Evolutionary conservation across 2,888 invertebrate species (phyloP), one percentile per base, ranked within the genome.

Genomic region (Luffia ferchaultella): DNA sequence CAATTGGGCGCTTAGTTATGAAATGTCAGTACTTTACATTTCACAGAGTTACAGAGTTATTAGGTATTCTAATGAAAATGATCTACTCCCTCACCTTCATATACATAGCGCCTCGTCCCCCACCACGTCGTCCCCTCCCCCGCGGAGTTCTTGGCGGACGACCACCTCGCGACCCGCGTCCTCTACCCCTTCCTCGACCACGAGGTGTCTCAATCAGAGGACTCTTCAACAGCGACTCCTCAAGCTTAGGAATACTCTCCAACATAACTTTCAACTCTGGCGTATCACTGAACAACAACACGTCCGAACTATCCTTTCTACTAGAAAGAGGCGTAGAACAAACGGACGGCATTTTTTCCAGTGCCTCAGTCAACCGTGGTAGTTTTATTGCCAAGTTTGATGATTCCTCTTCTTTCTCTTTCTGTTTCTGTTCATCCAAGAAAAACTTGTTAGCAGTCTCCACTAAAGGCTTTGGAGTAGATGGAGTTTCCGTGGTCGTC

Each of bases 341-440:
- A 2, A 64, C 58, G 2, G 68, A 67, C 1, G 75, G 73, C 63
- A 76, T 73, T 48, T 80, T 77, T 54, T 82, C 79, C 2, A 82
- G 62, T 1, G 79, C 80, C 54, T 82, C 83, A 1, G 82, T 82
- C 76, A 82, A 75, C 0, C 82, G 66, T n/a, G 82, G 82, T 46
- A 79, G 63, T 55, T 82, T 82, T 51, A 80, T 72, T 20, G 82
- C 64, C n/a, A 79, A 76, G 55, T 79, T 78, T 1, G 74, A 82
- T 1, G 80, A 79, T 59, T 83, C 83, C 18, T 78, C 70, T 17
- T 51, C 48, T 1, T 64, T 65, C 46, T 63, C 63, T 5, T 58
- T 57, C 19, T 48, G 1, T n/a, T 62, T 64, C 12, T 53, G 54
- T n/a, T 57, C 54, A 55, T 62, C 61, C 9, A 48, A 53, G 50